Evolutionary conservation across 2,113 vertebrate genomes (phyloP).

Genomic region (Sporophila hypoxantha): DNA sequence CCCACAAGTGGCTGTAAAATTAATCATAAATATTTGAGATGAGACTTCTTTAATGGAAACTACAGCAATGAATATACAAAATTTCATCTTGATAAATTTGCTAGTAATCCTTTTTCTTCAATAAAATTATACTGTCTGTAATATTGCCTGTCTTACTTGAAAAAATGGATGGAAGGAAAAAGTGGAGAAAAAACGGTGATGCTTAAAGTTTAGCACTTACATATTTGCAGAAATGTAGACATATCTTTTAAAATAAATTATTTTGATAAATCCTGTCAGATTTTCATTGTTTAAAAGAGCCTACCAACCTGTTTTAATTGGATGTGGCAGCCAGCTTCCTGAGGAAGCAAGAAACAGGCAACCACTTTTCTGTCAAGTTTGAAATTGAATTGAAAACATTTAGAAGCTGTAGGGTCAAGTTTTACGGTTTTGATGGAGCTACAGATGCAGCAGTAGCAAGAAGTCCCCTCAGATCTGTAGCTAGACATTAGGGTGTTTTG

Average conservation of each 20-base stretch:
- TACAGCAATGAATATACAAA: slow-evolving; percentile 7
- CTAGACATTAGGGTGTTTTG: not conserved
- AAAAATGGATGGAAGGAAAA: not conserved
- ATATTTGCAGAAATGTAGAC: not conserved
- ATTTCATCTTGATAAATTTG: slow-evolving; percentile 12
- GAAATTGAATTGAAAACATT: not conserved
- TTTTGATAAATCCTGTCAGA: not conserved
- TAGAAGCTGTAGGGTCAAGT: not conserved
- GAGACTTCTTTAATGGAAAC: slow-evolving; percentile 16
- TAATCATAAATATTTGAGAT: slow-evolving; percentile 23
- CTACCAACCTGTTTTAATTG: not conserved
- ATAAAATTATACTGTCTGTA: not conserved
- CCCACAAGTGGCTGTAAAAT: not conserved
- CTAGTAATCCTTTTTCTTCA: slow-evolving; percentile 1
- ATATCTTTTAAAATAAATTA: not conserved
- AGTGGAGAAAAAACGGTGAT: not conserved
- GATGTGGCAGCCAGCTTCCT: not conserved
- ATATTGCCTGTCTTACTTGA: not conserved
- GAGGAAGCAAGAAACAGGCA: not conserved
- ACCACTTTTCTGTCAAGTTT: not conserved
- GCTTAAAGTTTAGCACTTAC: not conserved
- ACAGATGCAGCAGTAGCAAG: not conserved
- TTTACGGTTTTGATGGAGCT: not conserved
- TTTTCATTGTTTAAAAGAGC: not conserved
- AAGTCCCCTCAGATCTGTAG: not conserved